These are phyloP conservation scores for Lota lota DNA, from an alignment of 2,113 vertebrate genomes.

Conservation along the genomic window DNA sequence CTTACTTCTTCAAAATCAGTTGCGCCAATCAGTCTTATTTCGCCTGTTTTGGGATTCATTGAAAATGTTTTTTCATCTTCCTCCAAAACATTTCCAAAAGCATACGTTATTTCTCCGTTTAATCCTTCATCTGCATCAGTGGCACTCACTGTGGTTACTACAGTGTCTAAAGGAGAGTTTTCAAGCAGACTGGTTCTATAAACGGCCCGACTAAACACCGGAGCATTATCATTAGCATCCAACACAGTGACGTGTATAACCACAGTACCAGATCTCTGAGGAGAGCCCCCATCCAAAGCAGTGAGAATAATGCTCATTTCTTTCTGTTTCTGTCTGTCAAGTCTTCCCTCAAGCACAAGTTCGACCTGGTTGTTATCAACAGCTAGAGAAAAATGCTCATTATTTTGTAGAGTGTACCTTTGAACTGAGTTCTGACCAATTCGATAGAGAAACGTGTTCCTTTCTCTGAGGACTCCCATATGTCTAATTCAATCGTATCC, in stretches of 20 bases:
- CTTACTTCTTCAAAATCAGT: slow-evolving; percentile 71
- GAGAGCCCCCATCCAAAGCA: slow-evolving; percentile 43
- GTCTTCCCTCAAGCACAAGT: slow-evolving; percentile 27
- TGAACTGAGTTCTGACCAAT: slow-evolving; percentile 46
- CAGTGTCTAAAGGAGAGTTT: slow-evolving; percentile 33
- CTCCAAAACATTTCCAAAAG: slow-evolving; percentile 58
- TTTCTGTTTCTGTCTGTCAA: slow-evolving; percentile 31
- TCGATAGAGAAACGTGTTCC: slow-evolving; percentile 52
- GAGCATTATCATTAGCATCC: slow-evolving; percentile 48
- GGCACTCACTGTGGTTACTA: slow-evolving; percentile 64
- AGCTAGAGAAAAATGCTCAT: slow-evolving; percentile 45
- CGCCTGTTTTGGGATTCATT: slow-evolving; percentile 66
- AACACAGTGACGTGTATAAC: slow-evolving; percentile 38
- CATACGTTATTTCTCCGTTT: slow-evolving; percentile 65
- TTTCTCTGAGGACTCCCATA: slow-evolving; percentile 46
- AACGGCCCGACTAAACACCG: slow-evolving; percentile 44
- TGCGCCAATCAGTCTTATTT: slow-evolving; percentile 53
- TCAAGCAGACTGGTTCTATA: slow-evolving; percentile 54
- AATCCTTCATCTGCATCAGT: slow-evolving; percentile 71
- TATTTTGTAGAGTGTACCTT: slow-evolving; percentile 42
- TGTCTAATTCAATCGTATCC: slow-evolving; percentile 41
- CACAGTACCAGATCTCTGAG: slow-evolving; percentile 40
- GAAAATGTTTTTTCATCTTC: slow-evolving; percentile 49
- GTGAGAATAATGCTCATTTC: slow-evolving; percentile 29
- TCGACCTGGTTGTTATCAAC: slow-evolving; percentile 27